Percentiles rank a stretch among this genome's conserved stretches.
phyloP scores from a whole-genome alignment of 2,113 vertebrate genomes.

The Mesitornis unicolor region DNA sequence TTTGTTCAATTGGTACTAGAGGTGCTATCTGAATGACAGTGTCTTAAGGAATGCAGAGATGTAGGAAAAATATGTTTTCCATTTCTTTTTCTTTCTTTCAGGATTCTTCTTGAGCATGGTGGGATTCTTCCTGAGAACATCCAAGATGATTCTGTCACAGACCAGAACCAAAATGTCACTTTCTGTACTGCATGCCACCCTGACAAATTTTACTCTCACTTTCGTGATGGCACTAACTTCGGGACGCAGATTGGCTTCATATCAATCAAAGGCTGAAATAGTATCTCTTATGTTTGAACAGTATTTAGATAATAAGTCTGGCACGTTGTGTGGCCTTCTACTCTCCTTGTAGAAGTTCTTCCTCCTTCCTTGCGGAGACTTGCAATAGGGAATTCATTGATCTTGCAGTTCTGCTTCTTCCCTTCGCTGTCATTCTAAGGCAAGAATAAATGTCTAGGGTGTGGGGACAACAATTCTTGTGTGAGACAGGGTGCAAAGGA shows the following conservation, averaged over 20 bases:
- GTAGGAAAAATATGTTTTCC: not conserved
- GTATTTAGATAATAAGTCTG: not conserved
- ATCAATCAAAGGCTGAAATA: slow-evolving; percentile 78
- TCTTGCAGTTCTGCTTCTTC: not conserved
- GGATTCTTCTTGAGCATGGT: slow-evolving; percentile 85
- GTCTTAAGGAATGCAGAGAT: not conserved
- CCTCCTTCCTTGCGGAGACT: not conserved
- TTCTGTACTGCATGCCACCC: slow-evolving; percentile 89
- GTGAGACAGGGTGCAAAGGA: not conserved
- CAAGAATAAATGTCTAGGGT: not conserved
- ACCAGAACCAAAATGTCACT: slow-evolving; percentile 71
- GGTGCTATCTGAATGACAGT: not conserved
- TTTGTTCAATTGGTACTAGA: not conserved
- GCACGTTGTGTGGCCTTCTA: not conserved
- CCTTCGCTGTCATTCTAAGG: not conserved
- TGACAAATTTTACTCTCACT: slow-evolving; percentile 86
- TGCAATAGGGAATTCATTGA: not conserved
- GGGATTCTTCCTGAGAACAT: slow-evolving; percentile 86
- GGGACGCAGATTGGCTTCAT: slow-evolving; percentile 92
- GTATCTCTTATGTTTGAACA: not conserved
- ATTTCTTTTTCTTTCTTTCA: slow-evolving; percentile 46
- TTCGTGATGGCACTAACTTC: slow-evolving; percentile 87
- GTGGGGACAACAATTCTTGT: not conserved
- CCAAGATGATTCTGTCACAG: slow-evolving; percentile 75
- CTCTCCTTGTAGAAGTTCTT: not conserved